phyloP scores from a whole-genome alignment of 2,888 invertebrate genomes.

The Sussaba pulchella region DNA sequence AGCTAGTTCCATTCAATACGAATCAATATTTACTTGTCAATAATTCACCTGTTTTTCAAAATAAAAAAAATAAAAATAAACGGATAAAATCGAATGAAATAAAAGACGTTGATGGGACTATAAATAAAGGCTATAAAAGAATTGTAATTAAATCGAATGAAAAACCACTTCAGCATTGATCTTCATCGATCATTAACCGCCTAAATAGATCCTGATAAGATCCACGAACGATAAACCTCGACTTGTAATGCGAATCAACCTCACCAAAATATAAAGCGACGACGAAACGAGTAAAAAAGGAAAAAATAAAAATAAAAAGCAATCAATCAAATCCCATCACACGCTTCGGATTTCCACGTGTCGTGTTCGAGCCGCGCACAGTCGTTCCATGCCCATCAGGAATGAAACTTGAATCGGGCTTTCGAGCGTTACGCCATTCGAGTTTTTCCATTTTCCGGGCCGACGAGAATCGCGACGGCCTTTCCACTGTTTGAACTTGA shows the following conservation, averaged over 20 bases:
- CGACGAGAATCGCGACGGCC: slow-evolving; percentile 9
- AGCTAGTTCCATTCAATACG: neutral
- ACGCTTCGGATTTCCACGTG: neutral
- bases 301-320: slow-evolving; percentile 2
- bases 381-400: neutral
- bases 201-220: no score
- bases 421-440: slow-evolving; percentile 15
- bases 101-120: no score
- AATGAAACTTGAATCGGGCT: slow-evolving; percentile 18
- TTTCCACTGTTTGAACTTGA: slow-evolving; percentile 19
- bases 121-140: no score
- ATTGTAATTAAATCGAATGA: no score
- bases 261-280: neutral
- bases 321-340: neutral
- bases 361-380: neutral
- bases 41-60: no score
- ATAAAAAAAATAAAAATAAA: no score
- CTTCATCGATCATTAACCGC: neutral
- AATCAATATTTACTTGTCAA: no score
- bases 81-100: no score
- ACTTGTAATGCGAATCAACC: neutral
- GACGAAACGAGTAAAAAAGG: no score
- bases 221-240: no score
- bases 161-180: no score
- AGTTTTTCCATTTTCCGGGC: slow-evolving; percentile 30